Base-by-base conservation (phyloP, 2,888 invertebrate species). In the Tholera decimalis region DNA sequence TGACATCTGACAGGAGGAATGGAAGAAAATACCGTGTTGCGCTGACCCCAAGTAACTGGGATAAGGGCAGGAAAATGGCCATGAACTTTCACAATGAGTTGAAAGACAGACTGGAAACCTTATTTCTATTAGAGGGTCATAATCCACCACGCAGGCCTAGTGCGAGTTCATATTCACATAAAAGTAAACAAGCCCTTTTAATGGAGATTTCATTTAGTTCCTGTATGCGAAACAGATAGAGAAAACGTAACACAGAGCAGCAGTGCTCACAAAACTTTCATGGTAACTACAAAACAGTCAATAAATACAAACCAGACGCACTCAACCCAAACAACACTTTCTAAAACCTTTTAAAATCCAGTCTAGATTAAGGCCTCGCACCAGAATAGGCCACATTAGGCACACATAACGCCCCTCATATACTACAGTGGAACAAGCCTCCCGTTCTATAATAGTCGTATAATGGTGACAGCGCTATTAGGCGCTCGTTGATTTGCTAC, bases 401-500 rank as follows among this genome's bases (percentile, higher is more conserved):
- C 80, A 78, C 66, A 80, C 79, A 73, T 79, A 79, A 79, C 78
- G 78, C 69, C 77, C 74, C 74, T 77, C 86, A 82, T 83, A 86
- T 79, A 83, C 83, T 78, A 83, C 49, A 68, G 51, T 30, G 58
- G 60, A 82, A 86, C 86, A 85, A 85, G 85, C 75, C 84, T 77
- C 77, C 82, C 61, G 84, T 74, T 79, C 86, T 81, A 83, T 85
- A 83, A 81, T 77, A 79, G 82, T 85, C 87, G 85, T 80, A 82
- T 85, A 83, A 81, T 78, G 80, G 82, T 85, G 87, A 86, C 86
- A 83, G 83, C 63, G 81, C 85, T 84, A 85, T 83, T 85, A 85
- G 82, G 73, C 61, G 41, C 62, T 69, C 63, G 69, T 80, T 82
- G 82, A 82, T 82, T 82, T 82, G 83, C 81, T 60, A 53, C 43